Percentiles rank a stretch among this genome's conserved stretches.
phyloP scores from a whole-genome alignment of 2,888 invertebrate species.

The Ennomos quercinarius region DNA sequence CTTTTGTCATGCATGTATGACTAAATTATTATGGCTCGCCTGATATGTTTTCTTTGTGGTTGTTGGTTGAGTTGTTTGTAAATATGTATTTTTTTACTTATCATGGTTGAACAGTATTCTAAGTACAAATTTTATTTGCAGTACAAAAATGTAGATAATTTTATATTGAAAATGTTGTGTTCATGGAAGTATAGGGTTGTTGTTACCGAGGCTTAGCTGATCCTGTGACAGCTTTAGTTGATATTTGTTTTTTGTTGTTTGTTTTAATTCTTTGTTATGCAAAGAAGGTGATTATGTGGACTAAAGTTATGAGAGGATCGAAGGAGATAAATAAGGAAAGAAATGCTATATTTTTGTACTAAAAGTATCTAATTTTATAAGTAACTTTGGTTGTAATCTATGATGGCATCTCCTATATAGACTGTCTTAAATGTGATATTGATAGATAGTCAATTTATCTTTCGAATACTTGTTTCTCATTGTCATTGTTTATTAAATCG shows the following conservation, averaged over 20 bases:
- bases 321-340: slow-evolving; percentile 25
- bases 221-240: slow-evolving; percentile 2
- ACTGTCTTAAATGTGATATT: slow-evolving; percentile 74
- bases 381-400: slow-evolving; percentile 58
- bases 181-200: slow-evolving; percentile 46
- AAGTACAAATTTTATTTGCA: slow-evolving; percentile 43
- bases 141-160: slow-evolving; percentile 31
- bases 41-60: slow-evolving; percentile 11
- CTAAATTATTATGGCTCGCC: slow-evolving; percentile 16
- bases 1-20: not conserved
- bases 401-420: slow-evolving; percentile 65
- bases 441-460: slow-evolving; percentile 60
- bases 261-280: slow-evolving; percentile 22
- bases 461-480: slow-evolving; percentile 41
- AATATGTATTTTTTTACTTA: slow-evolving; percentile 18
- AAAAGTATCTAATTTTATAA: slow-evolving; percentile 47
- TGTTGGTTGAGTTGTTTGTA: slow-evolving; percentile 4
- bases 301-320: slow-evolving; percentile 23
- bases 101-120: slow-evolving; percentile 50
- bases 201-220: slow-evolving; percentile 17
- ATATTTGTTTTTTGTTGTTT: slow-evolving; percentile 16
- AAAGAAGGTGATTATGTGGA: slow-evolving; percentile 38
- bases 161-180: slow-evolving; percentile 47
- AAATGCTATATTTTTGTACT: slow-evolving; percentile 55
- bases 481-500: slow-evolving; percentile 27